Conservation (phyloP, 2,888 invertebrate species). For the Periphyllus acericola region DNA sequence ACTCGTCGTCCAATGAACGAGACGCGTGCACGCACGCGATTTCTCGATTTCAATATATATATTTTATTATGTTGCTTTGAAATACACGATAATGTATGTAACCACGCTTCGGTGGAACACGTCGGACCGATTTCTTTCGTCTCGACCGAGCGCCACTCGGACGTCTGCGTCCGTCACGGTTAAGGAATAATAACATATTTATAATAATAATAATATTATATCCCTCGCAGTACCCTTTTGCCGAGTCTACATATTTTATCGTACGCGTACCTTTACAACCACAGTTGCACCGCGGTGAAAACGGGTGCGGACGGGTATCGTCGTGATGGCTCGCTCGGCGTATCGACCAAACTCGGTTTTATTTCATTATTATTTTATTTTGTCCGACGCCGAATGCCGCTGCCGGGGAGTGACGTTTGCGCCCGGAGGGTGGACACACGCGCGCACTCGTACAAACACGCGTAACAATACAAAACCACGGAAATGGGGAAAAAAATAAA, state of each 20-base stretch:
- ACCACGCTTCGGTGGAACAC: not conserved
- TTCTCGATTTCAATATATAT: not conserved
- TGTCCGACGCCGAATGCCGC: not conserved
- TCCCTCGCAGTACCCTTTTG: not conserved
- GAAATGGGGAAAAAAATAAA: not conserved
- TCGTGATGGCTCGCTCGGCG: not conserved
- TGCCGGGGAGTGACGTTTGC: not conserved
- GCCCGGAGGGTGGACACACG: slow-evolving; percentile 9
- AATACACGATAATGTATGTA: no score
- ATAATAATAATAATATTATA: not conserved
- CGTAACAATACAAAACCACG: not conserved
- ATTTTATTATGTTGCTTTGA: not conserved
- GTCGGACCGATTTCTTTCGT: not conserved
- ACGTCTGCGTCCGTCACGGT: not conserved
- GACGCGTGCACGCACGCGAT: not conserved
- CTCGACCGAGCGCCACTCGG: not conserved
- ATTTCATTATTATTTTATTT: not conserved
- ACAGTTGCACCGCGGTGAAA: not conserved
- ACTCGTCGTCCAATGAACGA: not conserved
- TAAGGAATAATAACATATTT: no score
- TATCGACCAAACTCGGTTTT: slow-evolving; percentile 36
- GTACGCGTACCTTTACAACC: not conserved
- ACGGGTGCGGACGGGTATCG: not conserved
- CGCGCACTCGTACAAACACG: not conserved
- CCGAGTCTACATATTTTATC: not conserved